Conservation (phyloP, 2,888 invertebrate species). For the Pterobdella sp. region DNA sequence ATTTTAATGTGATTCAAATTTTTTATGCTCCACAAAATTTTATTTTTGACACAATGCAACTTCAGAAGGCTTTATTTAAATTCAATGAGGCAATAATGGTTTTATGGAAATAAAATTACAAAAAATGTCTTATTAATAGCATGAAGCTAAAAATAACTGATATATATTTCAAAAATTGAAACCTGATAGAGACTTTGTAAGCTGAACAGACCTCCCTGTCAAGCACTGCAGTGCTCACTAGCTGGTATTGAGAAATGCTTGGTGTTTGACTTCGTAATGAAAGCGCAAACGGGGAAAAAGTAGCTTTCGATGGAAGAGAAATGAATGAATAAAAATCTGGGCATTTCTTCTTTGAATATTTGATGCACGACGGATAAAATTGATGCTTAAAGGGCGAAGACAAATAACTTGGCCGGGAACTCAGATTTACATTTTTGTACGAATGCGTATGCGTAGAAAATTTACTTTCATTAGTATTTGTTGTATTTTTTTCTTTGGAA, state of each 20-base stretch:
- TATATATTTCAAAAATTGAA: no score
- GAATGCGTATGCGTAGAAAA: no score
- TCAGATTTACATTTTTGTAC: no score
- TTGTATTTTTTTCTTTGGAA: background rate
- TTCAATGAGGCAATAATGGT: no score
- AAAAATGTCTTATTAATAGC: no score
- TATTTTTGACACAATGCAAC: no score
- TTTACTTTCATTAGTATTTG: no score
- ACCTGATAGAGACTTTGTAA: conserved; percentile 33
- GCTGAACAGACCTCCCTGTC: conserved; percentile 34
- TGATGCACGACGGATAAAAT: background rate
- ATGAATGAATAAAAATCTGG: background rate
- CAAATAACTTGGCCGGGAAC: background rate
- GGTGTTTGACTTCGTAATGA: conserved; percentile 20
- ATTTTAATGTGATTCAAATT: no score
- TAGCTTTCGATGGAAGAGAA: background rate
- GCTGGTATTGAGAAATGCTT: conserved; percentile 29
- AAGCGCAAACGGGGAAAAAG: conserved; percentile 11
- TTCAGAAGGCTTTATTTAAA: no score
- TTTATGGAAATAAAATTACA: no score
- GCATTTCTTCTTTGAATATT: background rate
- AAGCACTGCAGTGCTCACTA: conserved; percentile 32
- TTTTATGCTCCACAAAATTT: no score
- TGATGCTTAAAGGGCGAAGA: background rate
- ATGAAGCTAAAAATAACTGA: no score